Conservation (phyloP, 2,113 vertebrate genomes). For the Budorcas taxicolor region DNA sequence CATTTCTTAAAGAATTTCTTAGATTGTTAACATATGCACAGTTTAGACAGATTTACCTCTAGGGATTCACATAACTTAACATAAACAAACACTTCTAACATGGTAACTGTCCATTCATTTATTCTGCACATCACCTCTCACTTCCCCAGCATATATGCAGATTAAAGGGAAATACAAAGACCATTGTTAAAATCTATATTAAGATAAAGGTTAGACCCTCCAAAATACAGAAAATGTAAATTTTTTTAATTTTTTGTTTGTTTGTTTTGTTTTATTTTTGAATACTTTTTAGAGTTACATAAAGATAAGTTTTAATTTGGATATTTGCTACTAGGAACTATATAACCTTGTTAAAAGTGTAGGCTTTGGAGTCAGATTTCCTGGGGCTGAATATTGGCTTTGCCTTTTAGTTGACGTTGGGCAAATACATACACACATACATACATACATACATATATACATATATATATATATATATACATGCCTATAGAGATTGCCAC, state of each 20-base stretch:
- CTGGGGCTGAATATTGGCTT: neutral
- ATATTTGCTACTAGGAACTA: neutral
- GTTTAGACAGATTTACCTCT: neutral
- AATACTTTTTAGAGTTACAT: neutral
- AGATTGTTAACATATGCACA: slow-evolving; percentile 10
- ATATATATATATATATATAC: neutral
- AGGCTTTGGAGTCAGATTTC: neutral
- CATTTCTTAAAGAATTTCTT: neutral
- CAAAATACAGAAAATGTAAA: neutral
- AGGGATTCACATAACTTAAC: neutral
- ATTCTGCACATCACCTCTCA: neutral
- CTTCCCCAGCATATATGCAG: neutral
- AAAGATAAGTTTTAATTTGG: slow-evolving; percentile 16
- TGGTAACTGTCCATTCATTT: neutral
- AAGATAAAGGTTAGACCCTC: neutral
- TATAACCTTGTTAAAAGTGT: neutral
- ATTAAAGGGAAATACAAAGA: neutral
- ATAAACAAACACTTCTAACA: neutral
- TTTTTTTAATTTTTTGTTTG: neutral
- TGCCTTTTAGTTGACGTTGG: neutral
- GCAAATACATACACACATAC: neutral
- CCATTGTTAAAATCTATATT: neutral
- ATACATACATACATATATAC: neutral
- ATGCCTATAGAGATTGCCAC: neutral
- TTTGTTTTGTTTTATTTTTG: too few relatives aligned